These are phyloP conservation scores for Helarctos malayanus DNA, from an alignment of 2,797 vertebrate species.

Conservation along the genomic window DNA sequence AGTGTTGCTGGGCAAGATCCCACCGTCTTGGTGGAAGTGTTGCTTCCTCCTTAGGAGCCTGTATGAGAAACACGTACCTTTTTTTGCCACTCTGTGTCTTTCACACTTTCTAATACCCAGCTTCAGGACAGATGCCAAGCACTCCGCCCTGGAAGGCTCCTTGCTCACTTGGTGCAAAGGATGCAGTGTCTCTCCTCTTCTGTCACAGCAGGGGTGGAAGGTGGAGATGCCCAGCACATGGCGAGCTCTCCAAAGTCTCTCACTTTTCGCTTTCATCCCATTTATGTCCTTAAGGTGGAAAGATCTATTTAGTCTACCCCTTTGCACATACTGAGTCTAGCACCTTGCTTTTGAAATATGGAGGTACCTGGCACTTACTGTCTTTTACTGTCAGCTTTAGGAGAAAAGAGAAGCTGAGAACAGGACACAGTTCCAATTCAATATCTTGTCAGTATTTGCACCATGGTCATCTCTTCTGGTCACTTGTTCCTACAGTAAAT, in stretches of 20 bases:
- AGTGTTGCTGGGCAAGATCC: background rate
- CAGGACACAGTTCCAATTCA: background rate
- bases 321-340: background rate
- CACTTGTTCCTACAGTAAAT: background rate
- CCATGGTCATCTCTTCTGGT: fast-evolving
- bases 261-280: background rate
- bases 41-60: background rate
- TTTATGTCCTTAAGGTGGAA: background rate
- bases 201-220: background rate
- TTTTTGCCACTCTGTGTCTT: background rate
- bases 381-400: background rate
- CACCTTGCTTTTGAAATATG: background rate
- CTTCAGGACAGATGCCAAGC: background rate
- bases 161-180: background rate
- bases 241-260: background rate
- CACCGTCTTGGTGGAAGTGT: background rate
- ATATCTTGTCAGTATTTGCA: too few species aligned
- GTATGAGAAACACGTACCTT: background rate
- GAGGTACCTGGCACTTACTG: background rate
- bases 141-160: background rate
- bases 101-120: background rate
- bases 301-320: background rate
- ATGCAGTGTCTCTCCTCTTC: too few species aligned
- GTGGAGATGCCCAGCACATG: fast-evolving
- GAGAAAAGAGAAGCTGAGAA: background rate